Conservation (phyloP, 2,888 invertebrate species). For the Adineta ricciae region DNA sequence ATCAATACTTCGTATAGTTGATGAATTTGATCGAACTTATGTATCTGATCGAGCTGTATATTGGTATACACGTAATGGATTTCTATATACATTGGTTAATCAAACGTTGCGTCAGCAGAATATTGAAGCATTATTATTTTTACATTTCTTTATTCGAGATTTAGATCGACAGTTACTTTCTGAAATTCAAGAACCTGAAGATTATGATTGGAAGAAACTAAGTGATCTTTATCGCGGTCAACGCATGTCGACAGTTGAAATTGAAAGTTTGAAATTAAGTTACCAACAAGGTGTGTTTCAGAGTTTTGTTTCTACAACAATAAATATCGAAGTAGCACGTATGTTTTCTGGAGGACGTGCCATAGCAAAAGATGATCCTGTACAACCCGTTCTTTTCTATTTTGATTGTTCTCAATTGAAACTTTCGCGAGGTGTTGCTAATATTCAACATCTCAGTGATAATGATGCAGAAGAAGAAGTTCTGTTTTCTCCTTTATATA, state of each 20-base stretch:
- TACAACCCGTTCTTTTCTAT: not conserved
- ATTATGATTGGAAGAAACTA: not conserved
- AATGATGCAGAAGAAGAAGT: not conserved
- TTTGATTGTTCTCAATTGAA: not conserved
- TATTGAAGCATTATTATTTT: not conserved
- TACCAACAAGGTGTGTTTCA: not conserved
- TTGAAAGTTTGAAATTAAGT: not conserved
- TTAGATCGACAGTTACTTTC: not conserved
- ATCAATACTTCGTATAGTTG: not conserved
- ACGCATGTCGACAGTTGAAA: not conserved
- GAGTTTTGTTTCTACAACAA: not conserved
- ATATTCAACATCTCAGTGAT: not conserved
- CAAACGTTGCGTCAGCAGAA: not conserved
- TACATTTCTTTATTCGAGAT: not conserved
- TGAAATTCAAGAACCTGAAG: not conserved
- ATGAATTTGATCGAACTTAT: not conserved
- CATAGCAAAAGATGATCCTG: not conserved
- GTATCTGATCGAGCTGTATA: not conserved
- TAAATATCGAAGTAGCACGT: not conserved
- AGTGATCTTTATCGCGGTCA: not conserved
- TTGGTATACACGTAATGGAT: slow-evolving; percentile 9
- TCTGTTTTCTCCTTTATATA: not conserved
- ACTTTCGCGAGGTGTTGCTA: not conserved
- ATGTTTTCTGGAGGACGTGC: not conserved
- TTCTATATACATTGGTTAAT: not conserved